phyloP scores from a whole-genome alignment of 2,113 vertebrate species.

The Narcine bancroftii region DNA sequence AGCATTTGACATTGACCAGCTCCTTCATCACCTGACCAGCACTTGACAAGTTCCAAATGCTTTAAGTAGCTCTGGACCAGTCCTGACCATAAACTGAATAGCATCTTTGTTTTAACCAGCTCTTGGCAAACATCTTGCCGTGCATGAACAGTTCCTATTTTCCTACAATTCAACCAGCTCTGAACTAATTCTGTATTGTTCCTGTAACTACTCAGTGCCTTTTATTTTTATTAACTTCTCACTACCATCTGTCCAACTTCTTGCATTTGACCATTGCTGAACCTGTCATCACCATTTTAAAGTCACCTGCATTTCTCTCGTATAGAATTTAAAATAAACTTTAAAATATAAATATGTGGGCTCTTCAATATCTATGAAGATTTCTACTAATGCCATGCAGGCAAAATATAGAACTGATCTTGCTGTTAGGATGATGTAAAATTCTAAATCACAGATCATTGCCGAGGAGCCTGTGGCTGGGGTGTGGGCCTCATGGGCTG shows the following conservation, averaged over 20 bases:
- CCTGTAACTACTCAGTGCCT: background rate
- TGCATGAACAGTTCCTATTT: background rate
- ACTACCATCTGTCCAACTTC: too few relatives aligned
- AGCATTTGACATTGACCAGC: too few relatives aligned
- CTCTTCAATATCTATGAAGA: background rate
- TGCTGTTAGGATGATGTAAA: background rate
- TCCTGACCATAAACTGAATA: background rate
- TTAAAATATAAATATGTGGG: background rate
- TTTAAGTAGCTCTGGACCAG: too few relatives aligned
- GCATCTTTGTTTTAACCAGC: too few relatives aligned
- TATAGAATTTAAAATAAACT: background rate
- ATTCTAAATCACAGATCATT: constrained; percentile 1
- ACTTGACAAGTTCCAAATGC: too few relatives aligned
- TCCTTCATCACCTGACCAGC: too few relatives aligned
- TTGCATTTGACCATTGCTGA: background rate
- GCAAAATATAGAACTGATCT: background rate
- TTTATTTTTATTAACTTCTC: too few relatives aligned
- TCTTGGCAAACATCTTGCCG: background rate
- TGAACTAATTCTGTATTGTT: background rate
- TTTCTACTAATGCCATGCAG: background rate
- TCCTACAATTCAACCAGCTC: background rate
- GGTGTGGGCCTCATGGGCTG: constrained; percentile 12
- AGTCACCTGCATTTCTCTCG: background rate
- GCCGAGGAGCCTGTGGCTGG: background rate
- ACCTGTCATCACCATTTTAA: background rate